phyloP scores from a whole-genome alignment of 2,888 invertebrate species.

The Acanthococcus lagerstroemiae region DNA sequence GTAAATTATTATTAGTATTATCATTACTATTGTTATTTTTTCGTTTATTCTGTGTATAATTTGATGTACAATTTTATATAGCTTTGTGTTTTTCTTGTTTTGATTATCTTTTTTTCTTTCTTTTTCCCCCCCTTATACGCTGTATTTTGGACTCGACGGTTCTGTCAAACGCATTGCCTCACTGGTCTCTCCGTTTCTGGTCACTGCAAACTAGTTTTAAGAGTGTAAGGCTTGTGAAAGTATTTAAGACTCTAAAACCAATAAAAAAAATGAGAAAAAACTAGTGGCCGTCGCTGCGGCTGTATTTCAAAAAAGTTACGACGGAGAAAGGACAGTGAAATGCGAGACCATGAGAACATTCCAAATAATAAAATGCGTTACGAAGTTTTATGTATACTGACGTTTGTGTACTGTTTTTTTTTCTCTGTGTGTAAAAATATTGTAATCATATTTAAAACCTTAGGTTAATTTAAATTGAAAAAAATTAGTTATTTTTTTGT shows the following conservation, averaged over 20 bases:
- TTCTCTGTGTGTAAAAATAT: constrained; percentile 6
- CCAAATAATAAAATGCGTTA: constrained; percentile 9
- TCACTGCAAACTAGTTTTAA: constrained; percentile 18
- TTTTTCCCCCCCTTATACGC: background rate
- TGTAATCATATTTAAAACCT: constrained; percentile 13
- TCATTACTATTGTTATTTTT: constrained; percentile 5
- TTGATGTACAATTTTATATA: background rate
- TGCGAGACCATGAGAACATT: constrained; percentile 1
- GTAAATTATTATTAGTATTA: background rate
- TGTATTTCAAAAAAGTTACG: too few species aligned
- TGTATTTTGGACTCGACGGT: constrained; percentile 10
- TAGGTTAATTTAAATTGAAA: constrained; percentile 10
- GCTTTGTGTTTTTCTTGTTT: background rate
- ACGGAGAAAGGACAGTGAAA: background rate
- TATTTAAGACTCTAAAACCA: constrained; percentile 28
- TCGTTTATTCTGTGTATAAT: background rate
- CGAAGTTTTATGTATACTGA: constrained; percentile 1
- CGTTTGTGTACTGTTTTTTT: constrained; percentile 1
- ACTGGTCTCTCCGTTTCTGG: constrained; percentile 22
- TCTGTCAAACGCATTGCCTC: background rate
- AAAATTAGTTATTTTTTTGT: constrained; percentile 17
- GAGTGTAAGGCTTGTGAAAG: constrained; percentile 29
- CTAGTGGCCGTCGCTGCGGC: too few species aligned
- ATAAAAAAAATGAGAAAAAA: too few species aligned
- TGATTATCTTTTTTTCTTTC: background rate